Base-by-base conservation (phyloP, 2,113 vertebrate genomes). In the Neomonachus schauinslandi region DNA sequence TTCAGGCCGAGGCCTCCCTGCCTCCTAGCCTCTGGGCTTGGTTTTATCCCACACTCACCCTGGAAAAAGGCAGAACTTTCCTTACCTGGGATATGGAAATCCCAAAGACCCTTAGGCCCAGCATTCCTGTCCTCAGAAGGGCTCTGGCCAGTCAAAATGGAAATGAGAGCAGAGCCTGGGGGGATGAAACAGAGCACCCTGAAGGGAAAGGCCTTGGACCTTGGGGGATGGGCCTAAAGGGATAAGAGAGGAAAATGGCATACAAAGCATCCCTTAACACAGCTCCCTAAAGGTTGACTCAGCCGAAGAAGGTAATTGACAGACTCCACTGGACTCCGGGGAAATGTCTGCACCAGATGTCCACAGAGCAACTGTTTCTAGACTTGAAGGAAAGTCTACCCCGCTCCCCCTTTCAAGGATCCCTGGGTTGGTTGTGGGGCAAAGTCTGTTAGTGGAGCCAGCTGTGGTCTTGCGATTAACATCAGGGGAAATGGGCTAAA, bases 371-470 rank as follows among this genome's bases (percentile, higher is more conserved):
- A 81, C 46, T n/a, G 2, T 93, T 86, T 84, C 36, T n/a, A 53
- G 79, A 57, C 80, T 26, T 22, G 53, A 36, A 28, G 33, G 57
- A 71, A 31, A 16, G 12, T 55, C 76, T 89, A 31, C 14, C 26
- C 59, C 3, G 4, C 49, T 11, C 67, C 15, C 67, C 31, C 22
- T 83, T 28, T 53, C 9, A 3, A 9, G 55, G 36, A 51, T 5
- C 39, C 55, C 53, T 0, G 0, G 8, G 16, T 6, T n/a, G 61
- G 55, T 28, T 18, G 22, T 28, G 82, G 57, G 67, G 71, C 11
- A 7, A n/a, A n/a, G 59, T 49, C 82, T 94, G 71, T 53, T 53
- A 24, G n/a, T 13, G 28, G 82, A 86, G 33, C 31, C 82, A 74
- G 67, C 69, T 83, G 33, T 15, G n/a, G 55, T 51, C 61, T 42